A percentile compares a stretch with the other conserved stretches of the same genome.
Conservation (phyloP, 1,140 invertebrate genomes). For the Euura lappo region DNA sequence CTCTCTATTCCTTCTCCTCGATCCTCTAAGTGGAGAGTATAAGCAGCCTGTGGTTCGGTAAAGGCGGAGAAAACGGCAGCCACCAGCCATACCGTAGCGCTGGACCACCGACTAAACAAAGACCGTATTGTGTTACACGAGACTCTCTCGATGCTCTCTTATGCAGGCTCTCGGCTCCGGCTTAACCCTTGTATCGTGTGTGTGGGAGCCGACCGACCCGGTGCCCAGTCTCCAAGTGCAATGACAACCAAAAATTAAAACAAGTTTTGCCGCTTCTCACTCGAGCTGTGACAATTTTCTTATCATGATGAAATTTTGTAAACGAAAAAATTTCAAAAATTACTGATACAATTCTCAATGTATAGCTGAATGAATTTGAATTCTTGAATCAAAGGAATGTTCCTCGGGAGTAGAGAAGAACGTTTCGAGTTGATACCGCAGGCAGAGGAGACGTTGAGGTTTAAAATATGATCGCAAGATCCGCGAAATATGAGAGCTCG, state of each 20-base stretch:
- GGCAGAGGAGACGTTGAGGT: conserved; percentile 12
- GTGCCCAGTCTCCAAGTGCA: not conserved
- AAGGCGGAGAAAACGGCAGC: no score
- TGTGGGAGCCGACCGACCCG: not conserved
- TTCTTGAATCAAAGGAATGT: no score
- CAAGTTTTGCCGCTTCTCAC: no score
- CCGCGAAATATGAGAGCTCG: conserved; percentile 53
- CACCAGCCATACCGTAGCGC: not conserved
- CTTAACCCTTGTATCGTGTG: not conserved
- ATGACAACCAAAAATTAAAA: conserved; percentile 3
- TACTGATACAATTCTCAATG: no score
- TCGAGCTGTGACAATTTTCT: no score
- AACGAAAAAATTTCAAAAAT: no score
- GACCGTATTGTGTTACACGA: conserved; percentile 6
- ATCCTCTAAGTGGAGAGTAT: no score
- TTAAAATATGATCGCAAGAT: conserved; percentile 46
- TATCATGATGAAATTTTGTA: no score
- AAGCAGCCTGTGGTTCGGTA: no score
- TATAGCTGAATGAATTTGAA: no score
- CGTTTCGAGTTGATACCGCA: not conserved
- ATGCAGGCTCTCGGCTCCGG: not conserved
- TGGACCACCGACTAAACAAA: not conserved
- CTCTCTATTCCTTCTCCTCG: no score
- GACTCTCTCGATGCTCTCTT: not conserved
- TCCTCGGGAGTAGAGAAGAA: not conserved